These are phyloP conservation scores for Automeris io DNA, from an alignment of 2,888 invertebrate species.

Conservation along the genomic window DNA sequence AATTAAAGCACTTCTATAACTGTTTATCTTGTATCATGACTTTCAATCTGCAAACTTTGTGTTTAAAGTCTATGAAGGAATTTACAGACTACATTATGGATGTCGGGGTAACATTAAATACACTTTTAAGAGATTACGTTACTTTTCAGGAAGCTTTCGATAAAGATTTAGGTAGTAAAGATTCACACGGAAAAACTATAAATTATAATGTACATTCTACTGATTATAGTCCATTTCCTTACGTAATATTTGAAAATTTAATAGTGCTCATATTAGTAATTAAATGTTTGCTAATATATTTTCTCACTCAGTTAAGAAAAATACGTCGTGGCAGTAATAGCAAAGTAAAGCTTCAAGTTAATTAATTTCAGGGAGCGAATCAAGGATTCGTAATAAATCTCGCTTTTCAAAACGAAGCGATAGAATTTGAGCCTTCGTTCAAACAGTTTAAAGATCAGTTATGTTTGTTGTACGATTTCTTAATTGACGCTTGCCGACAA, in stretches of 20 bases:
- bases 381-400: conserved; percentile 82
- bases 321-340: too few relatives aligned
- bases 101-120: conserved; percentile 78
- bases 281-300: too few relatives aligned
- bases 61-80: conserved; percentile 86
- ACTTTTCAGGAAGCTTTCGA: too few relatives aligned
- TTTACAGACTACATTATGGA: conserved; percentile 87
- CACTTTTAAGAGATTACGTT: background rate
- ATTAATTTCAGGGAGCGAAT: conserved; percentile 74
- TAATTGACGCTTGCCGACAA: conserved; percentile 83
- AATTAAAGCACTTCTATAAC: conserved; percentile 88
- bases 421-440: conserved; percentile 86
- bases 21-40: conserved; percentile 93
- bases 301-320: too few relatives aligned
- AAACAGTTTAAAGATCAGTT: conserved; percentile 84
- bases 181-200: too few relatives aligned
- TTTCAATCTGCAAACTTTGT: conserved; percentile 88
- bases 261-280: too few relatives aligned
- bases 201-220: too few relatives aligned
- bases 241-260: too few relatives aligned
- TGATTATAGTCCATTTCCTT: too few relatives aligned
- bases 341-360: background rate
- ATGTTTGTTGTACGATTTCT: conserved; percentile 82
- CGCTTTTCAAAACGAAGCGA: conserved; percentile 74
- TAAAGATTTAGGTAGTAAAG: too few relatives aligned